phyloP scores from a whole-genome alignment of 2,888 invertebrate genomes.

The Zonitis immaculata region DNA sequence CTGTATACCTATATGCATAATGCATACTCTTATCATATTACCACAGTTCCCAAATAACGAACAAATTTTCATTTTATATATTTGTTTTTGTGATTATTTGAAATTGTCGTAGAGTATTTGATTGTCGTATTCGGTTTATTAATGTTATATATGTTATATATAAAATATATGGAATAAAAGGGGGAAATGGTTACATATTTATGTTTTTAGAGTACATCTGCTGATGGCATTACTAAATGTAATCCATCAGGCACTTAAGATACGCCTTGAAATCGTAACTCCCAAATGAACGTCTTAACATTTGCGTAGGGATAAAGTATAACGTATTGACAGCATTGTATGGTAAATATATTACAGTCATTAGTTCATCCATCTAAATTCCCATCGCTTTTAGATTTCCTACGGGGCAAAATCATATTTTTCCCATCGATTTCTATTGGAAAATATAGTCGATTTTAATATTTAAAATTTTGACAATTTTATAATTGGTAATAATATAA shows the following conservation, averaged over 20 bases:
- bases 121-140: neutral
- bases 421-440: slow-evolving; percentile 1
- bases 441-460: neutral
- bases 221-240: slow-evolving; percentile 12
- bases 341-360: slow-evolving; percentile 1
- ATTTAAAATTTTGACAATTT: neutral
- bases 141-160: neutral
- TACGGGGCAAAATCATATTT: slow-evolving; percentile 1
- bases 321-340: slow-evolving; percentile 6
- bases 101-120: neutral
- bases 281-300: slow-evolving; percentile 18
- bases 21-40: neutral
- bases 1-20: neutral
- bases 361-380: slow-evolving; percentile 4
- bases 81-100: neutral
- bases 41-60: neutral
- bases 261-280: slow-evolving; percentile 20
- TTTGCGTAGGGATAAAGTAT: slow-evolving; percentile 13
- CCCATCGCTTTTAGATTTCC: slow-evolving; percentile 6
- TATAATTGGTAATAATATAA: neutral
- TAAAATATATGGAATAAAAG: neutral
- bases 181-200: neutral
- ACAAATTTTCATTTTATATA: neutral
- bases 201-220: slow-evolving; percentile 1
- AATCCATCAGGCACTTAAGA: slow-evolving; percentile 23